These are phyloP conservation scores for Anthoscopus minutus DNA, from an alignment of 2,113 vertebrate genomes.

Conservation along the genomic window DNA sequence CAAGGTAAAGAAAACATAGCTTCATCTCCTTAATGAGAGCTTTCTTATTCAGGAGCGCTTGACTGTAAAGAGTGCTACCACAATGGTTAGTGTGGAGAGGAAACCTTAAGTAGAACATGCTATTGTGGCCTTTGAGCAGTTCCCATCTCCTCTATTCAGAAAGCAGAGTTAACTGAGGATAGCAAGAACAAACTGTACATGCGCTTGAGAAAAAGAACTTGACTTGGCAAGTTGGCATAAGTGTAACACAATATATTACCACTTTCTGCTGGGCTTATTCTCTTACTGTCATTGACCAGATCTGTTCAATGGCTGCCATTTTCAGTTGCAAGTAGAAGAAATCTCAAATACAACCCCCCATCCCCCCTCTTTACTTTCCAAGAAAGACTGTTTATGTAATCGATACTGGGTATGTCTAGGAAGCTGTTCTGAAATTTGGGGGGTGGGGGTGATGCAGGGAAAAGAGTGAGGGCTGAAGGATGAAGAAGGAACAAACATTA, in stretches of 20 bases:
- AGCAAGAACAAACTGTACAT: slow-evolving; percentile 65
- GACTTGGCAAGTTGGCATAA: slow-evolving; percentile 68
- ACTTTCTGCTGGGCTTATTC: slow-evolving; percentile 66
- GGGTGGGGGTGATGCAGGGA: not conserved
- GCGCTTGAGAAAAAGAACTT: slow-evolving; percentile 64
- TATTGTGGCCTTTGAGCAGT: slow-evolving; percentile 63
- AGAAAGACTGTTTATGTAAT: slow-evolving; percentile 67
- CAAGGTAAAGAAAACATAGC: slow-evolving; percentile 45
- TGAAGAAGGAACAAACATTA: slow-evolving; percentile 45
- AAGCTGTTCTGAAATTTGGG: slow-evolving; percentile 5
- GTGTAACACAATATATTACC: slow-evolving; percentile 66
- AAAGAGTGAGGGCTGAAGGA: not conserved
- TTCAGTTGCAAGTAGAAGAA: slow-evolving; percentile 47
- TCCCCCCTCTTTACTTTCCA: slow-evolving; percentile 57
- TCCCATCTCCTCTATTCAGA: slow-evolving; percentile 71
- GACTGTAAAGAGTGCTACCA: slow-evolving; percentile 61
- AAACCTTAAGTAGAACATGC: slow-evolving; percentile 66
- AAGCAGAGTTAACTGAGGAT: slow-evolving; percentile 51
- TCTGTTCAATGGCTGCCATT: slow-evolving; percentile 63
- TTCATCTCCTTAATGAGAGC: slow-evolving; percentile 38
- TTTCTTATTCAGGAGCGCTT: slow-evolving; percentile 58
- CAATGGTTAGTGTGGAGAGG: slow-evolving; percentile 60
- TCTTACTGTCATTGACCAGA: slow-evolving; percentile 64
- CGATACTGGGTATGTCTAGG: slow-evolving; percentile 58
- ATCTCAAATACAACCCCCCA: not conserved